Base-by-base conservation (phyloP, 2,888 invertebrate genomes). In the Drosophila stalkeri region DNA sequence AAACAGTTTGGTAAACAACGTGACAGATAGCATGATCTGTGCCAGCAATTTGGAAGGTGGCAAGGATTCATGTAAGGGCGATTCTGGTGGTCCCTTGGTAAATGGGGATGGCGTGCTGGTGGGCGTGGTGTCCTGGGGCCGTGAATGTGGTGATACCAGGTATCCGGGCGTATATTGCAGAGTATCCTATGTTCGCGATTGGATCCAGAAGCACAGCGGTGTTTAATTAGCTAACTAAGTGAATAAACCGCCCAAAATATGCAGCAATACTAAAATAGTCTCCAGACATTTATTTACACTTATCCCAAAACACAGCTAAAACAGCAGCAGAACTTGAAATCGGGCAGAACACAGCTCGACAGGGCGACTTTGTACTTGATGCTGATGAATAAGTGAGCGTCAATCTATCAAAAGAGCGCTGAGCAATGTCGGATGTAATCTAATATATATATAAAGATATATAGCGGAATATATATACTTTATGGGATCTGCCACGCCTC, bases 21-120 rank as follows among this genome's bases (percentile, higher is more conserved):
- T 94, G 37, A 94, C 95, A 0, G 90, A 94, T 0, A 93, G 93
- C 0, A 95, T 95, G 94, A 90, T 95, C 0, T 96, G 96, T 82
- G 95, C 95, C 31, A 95, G 95, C 0, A 92, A 91, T 1, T 83
- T 92, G 3, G 91, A 93, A 68, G 95, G 95, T 9, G 95, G 94
- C 33, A 93, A 94, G 74, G 94, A 94, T 84, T 93, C 94, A 2
- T 94, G 94, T 57, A 94, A 93, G 76, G 93, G 93, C 4, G 93
- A 93, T 72, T 92, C 91, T 0, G 92, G 93, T n/a, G 93, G 93
- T 3, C 93, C 93, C 3, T 78, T 93, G 61, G 89, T 92, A 2
- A 91, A 77, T 23, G 84, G 86, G 16, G 75, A 75, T 3, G 91
- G 86, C 0, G 78, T 90, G 14, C 67, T 93, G 31, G 85, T 92